Percentiles rank a stretch among this genome's conserved stretches.
phyloP scores from a whole-genome alignment of 92 coral and sea anemone genomes.

The Diadumene lineata region DNA sequence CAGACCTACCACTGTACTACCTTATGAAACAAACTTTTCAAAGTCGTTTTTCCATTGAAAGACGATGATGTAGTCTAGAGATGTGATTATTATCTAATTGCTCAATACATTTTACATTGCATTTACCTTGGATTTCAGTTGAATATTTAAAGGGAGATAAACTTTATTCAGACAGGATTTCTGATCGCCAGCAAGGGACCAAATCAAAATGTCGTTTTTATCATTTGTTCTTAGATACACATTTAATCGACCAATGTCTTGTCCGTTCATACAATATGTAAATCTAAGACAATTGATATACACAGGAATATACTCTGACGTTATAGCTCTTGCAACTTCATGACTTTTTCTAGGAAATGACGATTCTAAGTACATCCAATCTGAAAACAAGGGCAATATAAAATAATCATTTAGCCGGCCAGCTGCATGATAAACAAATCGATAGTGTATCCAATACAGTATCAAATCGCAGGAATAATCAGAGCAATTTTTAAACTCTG shows the following conservation, averaged over 20 bases:
- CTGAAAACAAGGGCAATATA: not conserved
- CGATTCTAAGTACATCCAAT: conserved; percentile 47
- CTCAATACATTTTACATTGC: not conserved
- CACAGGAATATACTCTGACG: conserved; percentile 38
- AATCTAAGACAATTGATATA: conserved; percentile 62
- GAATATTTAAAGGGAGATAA: conserved; percentile 32
- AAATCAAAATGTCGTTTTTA: conserved; percentile 37
- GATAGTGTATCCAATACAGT: no score
- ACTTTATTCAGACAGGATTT: conserved; percentile 21
- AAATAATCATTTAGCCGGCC: not conserved
- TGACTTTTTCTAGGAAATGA: conserved; percentile 49
- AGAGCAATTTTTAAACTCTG: no score
- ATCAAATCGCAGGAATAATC: no score
- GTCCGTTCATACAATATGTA: conserved; percentile 63
- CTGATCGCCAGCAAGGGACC: conserved; percentile 76
- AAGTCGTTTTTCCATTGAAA: no score
- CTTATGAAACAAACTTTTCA: no score
- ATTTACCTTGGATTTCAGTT: conserved; percentile 47
- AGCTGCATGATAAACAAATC: not conserved
- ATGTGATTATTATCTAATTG: no score
- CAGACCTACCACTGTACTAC: no score
- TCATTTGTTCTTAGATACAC: conserved; percentile 37
- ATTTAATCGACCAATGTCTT: conserved; percentile 69
- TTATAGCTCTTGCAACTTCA: conserved; percentile 32
- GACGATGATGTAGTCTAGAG: no score